Percentiles rank a stretch among this genome's conserved stretches.
phyloP scores from a whole-genome alignment of 2,888 invertebrate species.

The Nymphalis polychloros region DNA sequence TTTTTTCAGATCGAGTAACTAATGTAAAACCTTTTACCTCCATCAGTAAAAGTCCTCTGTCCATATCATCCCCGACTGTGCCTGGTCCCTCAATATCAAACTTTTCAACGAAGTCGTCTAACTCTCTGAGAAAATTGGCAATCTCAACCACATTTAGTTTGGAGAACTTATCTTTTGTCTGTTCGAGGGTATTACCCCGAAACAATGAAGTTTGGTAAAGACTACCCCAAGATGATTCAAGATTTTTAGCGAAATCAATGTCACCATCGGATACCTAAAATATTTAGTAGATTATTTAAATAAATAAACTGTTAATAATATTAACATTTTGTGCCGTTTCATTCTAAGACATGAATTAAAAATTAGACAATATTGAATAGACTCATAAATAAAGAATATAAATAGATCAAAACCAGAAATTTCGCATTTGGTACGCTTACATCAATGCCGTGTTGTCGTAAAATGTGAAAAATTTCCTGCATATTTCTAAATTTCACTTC shows the following conservation, averaged over 20 bases:
- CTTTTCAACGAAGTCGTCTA: conserved; percentile 86
- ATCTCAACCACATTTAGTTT: conserved; percentile 90
- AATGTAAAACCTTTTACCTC: conserved; percentile 68
- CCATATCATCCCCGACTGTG: conserved; percentile 88
- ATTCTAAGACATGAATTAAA: no score
- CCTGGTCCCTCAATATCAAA: conserved; percentile 91
- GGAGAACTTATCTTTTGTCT: conserved; percentile 93
- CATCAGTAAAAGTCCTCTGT: conserved; percentile 86
- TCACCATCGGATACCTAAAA: conserved; percentile 78
- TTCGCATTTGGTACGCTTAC: conserved; percentile 59
- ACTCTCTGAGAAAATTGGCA: conserved; percentile 82
- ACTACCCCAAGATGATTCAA: conserved; percentile 86
- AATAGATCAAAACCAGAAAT: background rate
- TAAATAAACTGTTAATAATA: no score
- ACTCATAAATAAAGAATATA: background rate
- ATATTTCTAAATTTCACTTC: conserved; percentile 88
- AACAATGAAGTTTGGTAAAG: conserved; percentile 86
- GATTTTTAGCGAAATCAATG: conserved; percentile 78
- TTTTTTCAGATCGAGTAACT: background rate
- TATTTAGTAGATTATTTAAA: background rate
- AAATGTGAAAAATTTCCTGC: conserved; percentile 89
- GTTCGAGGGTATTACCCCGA: conserved; percentile 85
- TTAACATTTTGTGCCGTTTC: no score
- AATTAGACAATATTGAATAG: no score
- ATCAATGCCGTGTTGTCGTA: conserved; percentile 86